Base-by-base conservation (phyloP, 1,140 invertebrate genomes). In the Lordiphosa stackelbergi region DNA sequence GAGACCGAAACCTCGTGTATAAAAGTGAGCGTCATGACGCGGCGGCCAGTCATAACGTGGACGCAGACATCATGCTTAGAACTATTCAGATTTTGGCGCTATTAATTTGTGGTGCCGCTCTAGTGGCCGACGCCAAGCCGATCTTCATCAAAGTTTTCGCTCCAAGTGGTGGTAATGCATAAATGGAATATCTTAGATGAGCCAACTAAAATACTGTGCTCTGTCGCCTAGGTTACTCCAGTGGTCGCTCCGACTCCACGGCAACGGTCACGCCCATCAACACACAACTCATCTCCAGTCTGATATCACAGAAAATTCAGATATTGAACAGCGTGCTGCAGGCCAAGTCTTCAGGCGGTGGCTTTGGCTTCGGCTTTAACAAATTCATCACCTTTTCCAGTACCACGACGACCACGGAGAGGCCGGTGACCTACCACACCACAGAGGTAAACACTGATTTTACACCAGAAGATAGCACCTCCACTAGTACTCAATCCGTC, bases 381-480 rank as follows among this genome's bases (percentile, higher is more conserved):
- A 78, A 78, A 8, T 45, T 52, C 1, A 37, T 74, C 4, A 40
- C 48, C 3, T 71, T 66, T 11, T 58, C 35, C 8, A 46, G 12
- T 19, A 13, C 41, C 35, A 57, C 65, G 3, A 75, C 60, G 0
- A 53, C 74, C 1, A 74, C 74, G 1, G 75, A 74, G 45, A 58
- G 19, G 40, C 53, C 70, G 4, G 40, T 69, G 3, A 74, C 75
- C 1, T 36, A 57, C 43, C 31, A 49, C 13, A 81, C 74, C 16
- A 74, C 74, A 42, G 74, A 79, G 75, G 74, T 79, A 79, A 81
- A 74, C 75, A 81, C 74, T 54, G 75, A 79, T 60, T 79, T 55
- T 60, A 66, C 61, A 45, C 61, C 70, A 61, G 74, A 79, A 31
- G 66, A 60, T 70, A 74, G 46, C 38, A 72, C 68, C 57, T 52